Evolutionary conservation across 2,888 invertebrate genomes (phyloP).

Genomic region (Microctonus brassicae): DNA sequence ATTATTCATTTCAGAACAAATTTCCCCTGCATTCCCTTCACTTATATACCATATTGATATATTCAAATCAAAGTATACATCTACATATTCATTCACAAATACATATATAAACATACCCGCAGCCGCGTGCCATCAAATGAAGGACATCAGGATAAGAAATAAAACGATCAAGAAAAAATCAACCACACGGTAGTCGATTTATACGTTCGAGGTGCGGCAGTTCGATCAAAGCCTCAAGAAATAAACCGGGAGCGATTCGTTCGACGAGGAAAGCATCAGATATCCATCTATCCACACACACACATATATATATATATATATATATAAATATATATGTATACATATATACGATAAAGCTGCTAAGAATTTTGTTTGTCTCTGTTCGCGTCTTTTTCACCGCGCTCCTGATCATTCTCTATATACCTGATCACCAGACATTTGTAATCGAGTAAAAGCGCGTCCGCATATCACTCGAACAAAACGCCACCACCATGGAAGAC

Average conservation of each 20-base stretch:
- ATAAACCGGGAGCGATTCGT: constrained; percentile 50
- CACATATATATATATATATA: constrained; percentile 26
- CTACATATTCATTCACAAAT: background rate
- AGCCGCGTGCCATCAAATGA: background rate
- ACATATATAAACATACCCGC: background rate
- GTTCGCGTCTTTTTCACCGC: too few relatives aligned
- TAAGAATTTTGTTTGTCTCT: constrained; percentile 38
- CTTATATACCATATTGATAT: background rate
- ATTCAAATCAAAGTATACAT: background rate
- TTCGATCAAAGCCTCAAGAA: constrained; percentile 59
- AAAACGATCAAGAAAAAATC: background rate
- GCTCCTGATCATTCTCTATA: background rate
- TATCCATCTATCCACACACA: constrained; percentile 61
- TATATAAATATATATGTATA: background rate
- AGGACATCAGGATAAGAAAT: constrained; percentile 19
- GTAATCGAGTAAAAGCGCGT: constrained; percentile 61
- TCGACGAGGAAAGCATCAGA: constrained; percentile 53
- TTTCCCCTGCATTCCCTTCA: background rate
- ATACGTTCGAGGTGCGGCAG: constrained; percentile 39
- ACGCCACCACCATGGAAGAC: too few relatives aligned
- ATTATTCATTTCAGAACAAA: background rate
- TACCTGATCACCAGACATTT: constrained; percentile 55
- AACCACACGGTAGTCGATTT: constrained; percentile 44
- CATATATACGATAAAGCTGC: constrained; percentile 22
- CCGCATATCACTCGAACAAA: background rate